Conservation (phyloP, 2,113 vertebrate genomes). For the Meles meles region DNA sequence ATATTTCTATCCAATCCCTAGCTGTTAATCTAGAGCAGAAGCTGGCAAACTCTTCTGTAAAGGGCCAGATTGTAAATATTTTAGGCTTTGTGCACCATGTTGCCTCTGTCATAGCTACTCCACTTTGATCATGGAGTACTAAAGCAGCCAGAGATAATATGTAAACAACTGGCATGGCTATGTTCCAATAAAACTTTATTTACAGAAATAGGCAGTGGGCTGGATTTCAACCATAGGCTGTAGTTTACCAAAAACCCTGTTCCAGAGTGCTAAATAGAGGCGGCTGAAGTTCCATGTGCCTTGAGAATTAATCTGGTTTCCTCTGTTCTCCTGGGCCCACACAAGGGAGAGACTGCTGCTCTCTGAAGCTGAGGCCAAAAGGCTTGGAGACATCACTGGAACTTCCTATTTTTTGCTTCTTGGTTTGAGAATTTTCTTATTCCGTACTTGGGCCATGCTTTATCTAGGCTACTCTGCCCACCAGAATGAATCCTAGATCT, state of each 20-base stretch:
- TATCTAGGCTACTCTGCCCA: not conserved
- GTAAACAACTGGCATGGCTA: not conserved
- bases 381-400: not conserved
- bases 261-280: not conserved
- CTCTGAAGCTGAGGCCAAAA: not conserved
- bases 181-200: conserved; percentile 6
- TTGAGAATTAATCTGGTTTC: conserved; percentile 30
- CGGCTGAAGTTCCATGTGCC: not conserved
- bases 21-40: conserved; percentile 15
- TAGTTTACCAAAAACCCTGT: not conserved
- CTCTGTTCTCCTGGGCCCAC: not conserved
- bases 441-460: not conserved
- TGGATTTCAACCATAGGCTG: not conserved
- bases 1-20: not conserved
- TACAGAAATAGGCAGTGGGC: not conserved
- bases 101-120: not conserved
- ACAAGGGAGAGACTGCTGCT: not conserved
- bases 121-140: not conserved
- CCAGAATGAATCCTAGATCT: not conserved
- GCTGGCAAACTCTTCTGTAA: not conserved
- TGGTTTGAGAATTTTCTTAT: conserved; percentile 17
- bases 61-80: not conserved
- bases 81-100: not conserved
- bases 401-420: not conserved
- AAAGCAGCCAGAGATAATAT: not conserved